phyloP scores from a whole-genome alignment of 2,797 vertebrate genomes.

The Sebastes vulpes region DNA sequence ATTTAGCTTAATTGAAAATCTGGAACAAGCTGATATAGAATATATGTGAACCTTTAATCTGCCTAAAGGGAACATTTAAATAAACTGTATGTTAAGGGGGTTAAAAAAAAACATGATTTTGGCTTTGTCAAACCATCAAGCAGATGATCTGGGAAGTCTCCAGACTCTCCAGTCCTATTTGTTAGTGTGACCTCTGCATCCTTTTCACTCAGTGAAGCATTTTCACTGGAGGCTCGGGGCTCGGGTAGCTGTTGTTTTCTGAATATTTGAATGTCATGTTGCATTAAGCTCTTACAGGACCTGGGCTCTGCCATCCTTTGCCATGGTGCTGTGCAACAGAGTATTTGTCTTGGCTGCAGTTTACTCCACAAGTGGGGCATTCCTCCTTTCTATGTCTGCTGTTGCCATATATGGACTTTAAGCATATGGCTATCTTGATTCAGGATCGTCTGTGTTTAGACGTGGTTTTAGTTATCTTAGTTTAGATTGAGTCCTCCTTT shows the following conservation, averaged over 20 bases:
- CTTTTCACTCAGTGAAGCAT: constrained; percentile 8
- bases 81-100: background rate
- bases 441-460: background rate
- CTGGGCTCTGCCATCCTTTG: background rate
- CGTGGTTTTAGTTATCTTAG: background rate
- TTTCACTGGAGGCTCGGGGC: background rate
- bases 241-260: background rate
- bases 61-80: no score
- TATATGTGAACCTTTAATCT: background rate
- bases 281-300: background rate
- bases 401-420: constrained; percentile 15
- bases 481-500: background rate
- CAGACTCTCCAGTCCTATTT: constrained; percentile 1
- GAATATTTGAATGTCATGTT: constrained; percentile 14
- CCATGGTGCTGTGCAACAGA: background rate
- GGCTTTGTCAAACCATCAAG: constrained; percentile 2
- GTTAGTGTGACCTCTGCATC: constrained; percentile 13
- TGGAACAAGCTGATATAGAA: background rate
- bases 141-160: constrained; percentile 10
- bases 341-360: constrained; percentile 22
- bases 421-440: constrained; percentile 3
- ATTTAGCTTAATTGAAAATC: background rate
- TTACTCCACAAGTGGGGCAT: background rate
- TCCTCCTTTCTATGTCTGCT: background rate
- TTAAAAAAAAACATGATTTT: background rate